These are phyloP conservation scores for Euphonia xanthogaster DNA, from an alignment of 2,797 vertebrate genomes.

Conservation along the genomic window DNA sequence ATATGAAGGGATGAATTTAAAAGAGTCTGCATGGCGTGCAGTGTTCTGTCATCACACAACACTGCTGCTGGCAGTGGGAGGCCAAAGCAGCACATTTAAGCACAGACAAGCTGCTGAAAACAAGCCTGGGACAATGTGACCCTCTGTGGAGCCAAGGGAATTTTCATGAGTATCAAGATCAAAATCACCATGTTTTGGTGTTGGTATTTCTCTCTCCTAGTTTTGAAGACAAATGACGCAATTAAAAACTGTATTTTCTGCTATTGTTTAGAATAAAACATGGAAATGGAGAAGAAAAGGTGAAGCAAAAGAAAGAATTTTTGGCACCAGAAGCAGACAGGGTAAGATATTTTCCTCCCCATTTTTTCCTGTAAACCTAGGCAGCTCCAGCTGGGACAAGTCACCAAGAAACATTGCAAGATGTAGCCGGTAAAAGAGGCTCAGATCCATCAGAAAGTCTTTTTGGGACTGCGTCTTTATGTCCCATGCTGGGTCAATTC, in stretches of 20 bases:
- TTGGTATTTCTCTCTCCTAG: neutral
- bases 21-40: rapidly evolving
- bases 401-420: neutral
- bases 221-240: neutral
- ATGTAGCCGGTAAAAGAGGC: neutral
- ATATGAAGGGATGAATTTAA: neutral
- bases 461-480: rapidly evolving
- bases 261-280: neutral
- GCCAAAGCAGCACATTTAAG: neutral
- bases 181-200: neutral
- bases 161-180: neutral
- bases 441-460: neutral
- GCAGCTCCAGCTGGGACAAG: neutral
- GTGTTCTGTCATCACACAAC: neutral
- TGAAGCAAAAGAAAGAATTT: neutral
- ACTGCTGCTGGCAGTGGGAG: neutral
- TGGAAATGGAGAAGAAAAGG: neutral
- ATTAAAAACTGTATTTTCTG: neutral
- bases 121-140: neutral
- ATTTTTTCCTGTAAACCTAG: neutral
- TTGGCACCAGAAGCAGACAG: neutral
- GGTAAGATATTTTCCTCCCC: neutral
- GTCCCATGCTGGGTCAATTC: neutral
- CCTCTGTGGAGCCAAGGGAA: neutral
- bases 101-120: neutral